Conservation (phyloP, 2,888 invertebrate genomes). For the Cylloceria caligata region DNA sequence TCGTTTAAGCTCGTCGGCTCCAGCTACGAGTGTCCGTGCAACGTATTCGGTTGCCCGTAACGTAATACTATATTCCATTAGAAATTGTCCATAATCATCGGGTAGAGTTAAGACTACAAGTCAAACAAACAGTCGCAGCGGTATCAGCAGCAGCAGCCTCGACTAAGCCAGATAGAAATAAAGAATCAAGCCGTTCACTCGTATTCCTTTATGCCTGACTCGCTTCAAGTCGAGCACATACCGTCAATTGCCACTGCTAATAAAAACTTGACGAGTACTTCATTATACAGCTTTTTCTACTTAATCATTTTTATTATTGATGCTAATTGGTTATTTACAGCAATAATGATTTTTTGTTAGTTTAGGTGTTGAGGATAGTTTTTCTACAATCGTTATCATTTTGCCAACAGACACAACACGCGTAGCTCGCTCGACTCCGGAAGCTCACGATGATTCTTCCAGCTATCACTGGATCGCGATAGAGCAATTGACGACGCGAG, state of each 20-base stretch:
- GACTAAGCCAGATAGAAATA: constrained; percentile 40
- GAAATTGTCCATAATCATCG: constrained; percentile 59
- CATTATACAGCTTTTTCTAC: background rate
- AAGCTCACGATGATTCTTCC: constrained; percentile 13
- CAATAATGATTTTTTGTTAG: background rate
- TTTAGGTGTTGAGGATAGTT: background rate
- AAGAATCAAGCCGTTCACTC: constrained; percentile 51
- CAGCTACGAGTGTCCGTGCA: background rate
- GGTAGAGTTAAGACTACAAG: constrained; percentile 33
- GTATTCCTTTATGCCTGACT: background rate
- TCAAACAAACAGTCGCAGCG: background rate
- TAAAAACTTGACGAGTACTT: background rate
- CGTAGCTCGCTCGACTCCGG: background rate
- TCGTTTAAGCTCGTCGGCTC: background rate
- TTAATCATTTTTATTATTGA: too few species aligned
- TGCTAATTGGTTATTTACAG: background rate
- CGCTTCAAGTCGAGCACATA: constrained; percentile 2
- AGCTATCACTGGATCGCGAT: constrained; percentile 44
- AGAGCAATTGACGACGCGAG: constrained; percentile 15
- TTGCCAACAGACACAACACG: background rate
- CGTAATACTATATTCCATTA: constrained; percentile 55
- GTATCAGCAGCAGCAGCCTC: constrained; percentile 17
- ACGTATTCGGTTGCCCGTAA: constrained; percentile 47
- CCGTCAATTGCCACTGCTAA: constrained; percentile 8
- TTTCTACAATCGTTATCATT: background rate